Evolutionary conservation across 2,113 vertebrate species (phyloP).

Genomic region (Glaucidium brasilianum): DNA sequence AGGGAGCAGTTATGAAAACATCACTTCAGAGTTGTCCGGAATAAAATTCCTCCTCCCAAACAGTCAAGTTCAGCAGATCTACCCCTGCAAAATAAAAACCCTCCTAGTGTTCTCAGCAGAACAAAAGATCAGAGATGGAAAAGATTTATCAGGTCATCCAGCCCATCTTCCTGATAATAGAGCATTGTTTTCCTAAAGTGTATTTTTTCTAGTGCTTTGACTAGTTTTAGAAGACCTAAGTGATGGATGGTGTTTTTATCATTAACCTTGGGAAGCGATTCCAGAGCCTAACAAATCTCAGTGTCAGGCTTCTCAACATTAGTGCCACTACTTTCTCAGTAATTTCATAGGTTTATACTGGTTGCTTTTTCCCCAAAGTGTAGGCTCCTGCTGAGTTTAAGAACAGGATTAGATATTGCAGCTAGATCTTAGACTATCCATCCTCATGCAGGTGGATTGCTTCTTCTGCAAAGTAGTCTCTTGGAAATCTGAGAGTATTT

Average conservation of each 20-base stretch:
- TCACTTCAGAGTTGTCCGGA: background rate
- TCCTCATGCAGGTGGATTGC: background rate
- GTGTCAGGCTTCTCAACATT: background rate
- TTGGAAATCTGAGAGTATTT: background rate
- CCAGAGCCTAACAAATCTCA: constrained; percentile 18
- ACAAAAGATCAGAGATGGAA: background rate
- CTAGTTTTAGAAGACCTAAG: constrained; percentile 14
- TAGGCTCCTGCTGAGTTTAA: background rate
- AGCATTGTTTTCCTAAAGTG: constrained; percentile 15
- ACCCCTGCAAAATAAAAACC: background rate
- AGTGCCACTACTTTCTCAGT: background rate
- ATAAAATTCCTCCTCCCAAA: background rate
- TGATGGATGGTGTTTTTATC: constrained; percentile 52
- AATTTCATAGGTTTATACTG: background rate
- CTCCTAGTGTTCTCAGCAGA: background rate
- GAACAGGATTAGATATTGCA: background rate
- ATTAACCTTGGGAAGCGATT: constrained; percentile 42
- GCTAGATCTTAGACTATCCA: background rate
- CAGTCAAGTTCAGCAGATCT: background rate
- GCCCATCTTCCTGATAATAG: constrained; percentile 1
- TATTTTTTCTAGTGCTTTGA: background rate
- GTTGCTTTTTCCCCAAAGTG: background rate
- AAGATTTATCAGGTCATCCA: constrained; percentile 6
- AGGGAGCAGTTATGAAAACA: background rate
- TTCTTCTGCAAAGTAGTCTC: background rate